These are phyloP conservation scores for Typhlichthys subterraneus DNA, from an alignment of 2,797 vertebrate genomes.

Conservation along the genomic window DNA sequence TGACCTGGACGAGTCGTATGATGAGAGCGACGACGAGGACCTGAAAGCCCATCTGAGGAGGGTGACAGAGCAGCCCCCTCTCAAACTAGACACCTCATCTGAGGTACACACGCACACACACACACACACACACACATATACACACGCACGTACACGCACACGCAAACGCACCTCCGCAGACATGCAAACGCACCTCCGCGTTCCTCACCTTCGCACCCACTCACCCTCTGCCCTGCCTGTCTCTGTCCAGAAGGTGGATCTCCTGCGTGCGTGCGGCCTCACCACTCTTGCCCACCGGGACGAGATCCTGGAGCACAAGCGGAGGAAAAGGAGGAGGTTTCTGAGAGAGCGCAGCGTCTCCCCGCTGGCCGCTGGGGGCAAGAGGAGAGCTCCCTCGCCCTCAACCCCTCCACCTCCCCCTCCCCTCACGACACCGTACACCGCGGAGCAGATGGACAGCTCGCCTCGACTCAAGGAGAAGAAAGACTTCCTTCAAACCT, in stretches of 20 bases:
- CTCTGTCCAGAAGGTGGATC: conserved; percentile 85
- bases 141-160: not conserved
- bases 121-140: not conserved
- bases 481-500: conserved; percentile 88
- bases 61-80: conserved; percentile 79
- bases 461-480: conserved; percentile 88
- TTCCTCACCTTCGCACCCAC: no score
- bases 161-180: not conserved
- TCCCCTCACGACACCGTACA: conserved; percentile 84
- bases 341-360: conserved; percentile 87
- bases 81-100: conserved; percentile 87
- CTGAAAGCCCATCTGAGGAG: conserved; percentile 88
- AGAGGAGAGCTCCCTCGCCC: conserved; percentile 82
- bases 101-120: conserved; percentile 73
- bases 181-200: not conserved
- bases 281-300: conserved; percentile 87
- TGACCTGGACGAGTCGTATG: conserved; percentile 89
- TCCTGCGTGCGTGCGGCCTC: conserved; percentile 86
- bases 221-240: not conserved
- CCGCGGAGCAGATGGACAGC: conserved; percentile 88
- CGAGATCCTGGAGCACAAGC: conserved; percentile 84
- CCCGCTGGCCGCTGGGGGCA: conserved; percentile 75
- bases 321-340: conserved; percentile 87
- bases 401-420: conserved; percentile 54
- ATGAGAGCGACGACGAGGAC: conserved; percentile 91